Evolutionary conservation across 2,113 vertebrate species (phyloP).

Genomic region (Loxodonta africana): DNA sequence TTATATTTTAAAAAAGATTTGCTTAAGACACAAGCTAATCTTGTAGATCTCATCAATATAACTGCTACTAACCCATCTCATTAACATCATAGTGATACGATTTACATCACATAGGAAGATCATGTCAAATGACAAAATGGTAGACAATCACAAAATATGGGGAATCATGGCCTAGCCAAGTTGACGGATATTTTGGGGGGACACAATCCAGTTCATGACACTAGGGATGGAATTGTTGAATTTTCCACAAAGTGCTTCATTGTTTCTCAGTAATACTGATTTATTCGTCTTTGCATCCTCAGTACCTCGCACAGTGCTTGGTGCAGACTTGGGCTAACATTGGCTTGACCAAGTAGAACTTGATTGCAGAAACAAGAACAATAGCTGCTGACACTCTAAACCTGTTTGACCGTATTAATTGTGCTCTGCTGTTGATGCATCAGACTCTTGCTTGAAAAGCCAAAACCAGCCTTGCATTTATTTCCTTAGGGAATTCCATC

Average conservation of each 20-base stretch:
- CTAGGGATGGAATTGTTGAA: not conserved
- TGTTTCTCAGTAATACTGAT: not conserved
- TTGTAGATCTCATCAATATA: no score
- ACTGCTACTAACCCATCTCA: no score
- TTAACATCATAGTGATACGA: no score
- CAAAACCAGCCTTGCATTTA: not conserved
- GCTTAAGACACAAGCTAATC: no score
- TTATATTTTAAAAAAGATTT: no score
- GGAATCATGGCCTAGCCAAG: no score
- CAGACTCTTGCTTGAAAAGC: not conserved
- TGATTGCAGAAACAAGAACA: not conserved
- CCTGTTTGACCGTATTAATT: not conserved
- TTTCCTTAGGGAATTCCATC: not conserved
- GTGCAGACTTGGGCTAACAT: not conserved
- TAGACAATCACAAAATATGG: no score
- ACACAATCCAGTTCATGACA: no score
- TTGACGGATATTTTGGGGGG: no score
- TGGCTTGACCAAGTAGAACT: not conserved
- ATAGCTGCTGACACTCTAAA: accelerated
- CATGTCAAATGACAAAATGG: no score
- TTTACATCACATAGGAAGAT: no score
- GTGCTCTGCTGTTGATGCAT: not conserved
- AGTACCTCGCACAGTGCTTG: not conserved
- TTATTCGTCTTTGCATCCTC: not conserved
- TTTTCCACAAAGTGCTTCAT: not conserved